Base-by-base conservation (phyloP, 2,888 invertebrate genomes). In the Cheilosia variabilis region DNA sequence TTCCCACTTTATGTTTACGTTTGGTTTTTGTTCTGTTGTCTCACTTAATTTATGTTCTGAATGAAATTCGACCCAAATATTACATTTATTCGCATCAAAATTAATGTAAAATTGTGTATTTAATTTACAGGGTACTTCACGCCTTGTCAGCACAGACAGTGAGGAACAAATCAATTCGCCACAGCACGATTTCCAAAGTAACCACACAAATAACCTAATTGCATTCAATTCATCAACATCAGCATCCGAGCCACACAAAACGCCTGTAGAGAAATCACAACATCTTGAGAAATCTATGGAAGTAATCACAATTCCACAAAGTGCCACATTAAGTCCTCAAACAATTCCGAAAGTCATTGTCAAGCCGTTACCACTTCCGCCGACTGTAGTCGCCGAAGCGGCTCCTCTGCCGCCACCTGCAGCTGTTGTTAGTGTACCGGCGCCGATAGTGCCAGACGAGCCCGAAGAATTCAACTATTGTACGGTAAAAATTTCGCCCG, bases 91-190 rank as follows among this genome's bases (percentile, higher is more conserved):
- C 2, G 0, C 4, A 37, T 15, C 24, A 43, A 9, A 24, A 43
- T 60, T 37, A 34, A 47, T 10, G 1, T 6, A 43, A 79, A 31
- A 34, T 27, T 52, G 22, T 27, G 24, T 13, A 27, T 31, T 57
- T 53, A 5, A 27, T 24, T 88, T 88, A 63, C 83, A 92, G 92
- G 95, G 95, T 65, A 95, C 94, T 75, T 95, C 95, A 63, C 93
- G 95, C 88, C 93, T 95, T 90, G 94, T 95, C 72, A 95, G 95
- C 89, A 95, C 95, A 66, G 95, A 95, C 89, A 95, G 94, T 76
- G 95, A 95, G 93, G 94, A 94, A 90, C 93, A 94, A 65, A 93
- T 93, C 62, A 94, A 93, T 87, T 94, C 94, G 65, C 94, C 94
- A 71, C 92, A 87, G 55, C 86, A 88, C 68, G 88, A 88, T 72